Evolutionary conservation across 2,888 invertebrate genomes (phyloP).

Genomic region (Callimorpha dominula): DNA sequence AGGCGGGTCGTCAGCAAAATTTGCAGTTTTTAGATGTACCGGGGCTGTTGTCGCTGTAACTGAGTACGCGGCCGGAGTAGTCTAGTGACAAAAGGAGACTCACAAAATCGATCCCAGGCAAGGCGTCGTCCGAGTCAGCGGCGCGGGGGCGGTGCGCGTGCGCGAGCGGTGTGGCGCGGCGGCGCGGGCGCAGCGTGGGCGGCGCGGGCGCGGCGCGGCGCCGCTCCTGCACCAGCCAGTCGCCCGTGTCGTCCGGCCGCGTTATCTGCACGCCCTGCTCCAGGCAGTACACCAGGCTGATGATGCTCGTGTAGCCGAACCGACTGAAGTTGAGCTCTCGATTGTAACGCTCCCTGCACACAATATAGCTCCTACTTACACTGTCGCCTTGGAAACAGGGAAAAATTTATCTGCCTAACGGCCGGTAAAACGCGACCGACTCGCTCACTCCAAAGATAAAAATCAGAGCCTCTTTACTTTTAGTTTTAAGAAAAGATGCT

Average conservation of each 20-base stretch:
- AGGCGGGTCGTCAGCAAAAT: no score
- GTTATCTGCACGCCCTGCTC: constrained; percentile 49
- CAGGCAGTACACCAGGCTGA: constrained; percentile 64
- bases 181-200: constrained; percentile 24
- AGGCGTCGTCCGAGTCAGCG: constrained; percentile 67
- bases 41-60: no score
- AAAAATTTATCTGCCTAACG: no score
- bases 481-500: no score
- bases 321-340: constrained; percentile 69
- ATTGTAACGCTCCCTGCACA: constrained; percentile 63
- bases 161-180: constrained; percentile 19
- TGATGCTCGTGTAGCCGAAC: constrained; percentile 70
- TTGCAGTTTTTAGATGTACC: no score
- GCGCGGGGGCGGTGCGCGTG: constrained; percentile 24
- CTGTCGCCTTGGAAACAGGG: no score
- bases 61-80: not conserved
- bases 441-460: no score
- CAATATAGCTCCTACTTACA: no score
- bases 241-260: constrained; percentile 52
- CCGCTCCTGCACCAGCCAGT: constrained; percentile 55
- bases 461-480: no score
- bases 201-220: constrained; percentile 25
- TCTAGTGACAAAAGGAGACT: constrained; percentile 36
- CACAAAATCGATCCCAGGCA: constrained; percentile 71
- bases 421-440: no score